phyloP scores from a whole-genome alignment of 2,113 vertebrate species.

The Pangasianodon hypophthalmus region DNA sequence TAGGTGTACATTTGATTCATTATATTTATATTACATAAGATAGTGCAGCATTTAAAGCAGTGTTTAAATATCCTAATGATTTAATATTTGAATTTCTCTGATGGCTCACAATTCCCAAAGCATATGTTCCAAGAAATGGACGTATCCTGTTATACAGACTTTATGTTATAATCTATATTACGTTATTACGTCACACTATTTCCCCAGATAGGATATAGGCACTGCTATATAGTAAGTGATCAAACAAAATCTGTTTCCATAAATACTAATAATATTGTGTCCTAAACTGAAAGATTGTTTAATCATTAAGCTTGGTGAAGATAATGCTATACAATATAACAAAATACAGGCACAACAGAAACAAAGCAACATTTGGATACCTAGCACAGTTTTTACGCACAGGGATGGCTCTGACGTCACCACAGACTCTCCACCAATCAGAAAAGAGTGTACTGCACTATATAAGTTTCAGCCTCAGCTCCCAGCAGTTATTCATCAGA shows the following conservation, averaged over 20 bases:
- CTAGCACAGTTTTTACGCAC: background rate
- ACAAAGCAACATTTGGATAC: background rate
- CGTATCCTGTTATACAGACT: too few species aligned
- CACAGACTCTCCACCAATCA: conserved; percentile 66
- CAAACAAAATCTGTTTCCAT: background rate
- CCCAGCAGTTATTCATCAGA: background rate
- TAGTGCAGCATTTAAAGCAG: background rate
- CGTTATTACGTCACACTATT: background rate
- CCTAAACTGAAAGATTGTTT: background rate
- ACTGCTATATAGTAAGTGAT: background rate
- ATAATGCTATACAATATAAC: background rate
- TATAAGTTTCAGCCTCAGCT: conserved; percentile 32
- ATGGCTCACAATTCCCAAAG: too few species aligned
- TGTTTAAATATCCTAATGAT: background rate
- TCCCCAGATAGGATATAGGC: background rate
- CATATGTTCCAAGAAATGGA: too few species aligned
- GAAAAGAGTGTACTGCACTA: background rate
- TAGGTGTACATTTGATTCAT: background rate
- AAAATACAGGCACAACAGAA: background rate
- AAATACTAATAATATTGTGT: background rate
- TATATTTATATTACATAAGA: background rate
- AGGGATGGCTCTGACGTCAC: conserved; percentile 50
- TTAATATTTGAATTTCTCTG: background rate
- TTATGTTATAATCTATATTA: background rate
- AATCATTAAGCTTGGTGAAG: background rate